Conservation (phyloP, 2,888 invertebrate genomes). For the Itoplectis maculator region DNA sequence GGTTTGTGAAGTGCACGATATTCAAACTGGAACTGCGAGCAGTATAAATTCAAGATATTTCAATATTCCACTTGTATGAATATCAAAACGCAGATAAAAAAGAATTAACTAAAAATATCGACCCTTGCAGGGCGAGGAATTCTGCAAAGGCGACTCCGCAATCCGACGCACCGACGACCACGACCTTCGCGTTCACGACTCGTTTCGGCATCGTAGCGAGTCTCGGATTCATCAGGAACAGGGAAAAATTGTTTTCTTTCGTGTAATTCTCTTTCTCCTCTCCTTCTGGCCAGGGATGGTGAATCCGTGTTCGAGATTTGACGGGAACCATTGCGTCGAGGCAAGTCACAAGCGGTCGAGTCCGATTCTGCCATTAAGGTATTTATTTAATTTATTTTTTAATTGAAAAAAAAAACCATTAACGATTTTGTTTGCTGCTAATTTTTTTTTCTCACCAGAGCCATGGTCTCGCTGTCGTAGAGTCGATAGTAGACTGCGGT, state of each 20-base stretch:
- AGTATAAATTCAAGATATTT: not conserved
- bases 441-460: constrained; percentile 66
- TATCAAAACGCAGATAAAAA: not conserved
- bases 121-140: constrained; percentile 86
- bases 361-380: constrained; percentile 83
- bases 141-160: constrained; percentile 88
- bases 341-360: constrained; percentile 81
- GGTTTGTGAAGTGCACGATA: constrained; percentile 88
- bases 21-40: constrained; percentile 83
- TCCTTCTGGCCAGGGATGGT: constrained; percentile 70
- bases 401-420: not conserved
- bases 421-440: not conserved
- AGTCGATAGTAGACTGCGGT: constrained; percentile 86
- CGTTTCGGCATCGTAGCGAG: constrained; percentile 85
- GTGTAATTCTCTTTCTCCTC: constrained; percentile 45
- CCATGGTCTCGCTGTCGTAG: constrained; percentile 76
- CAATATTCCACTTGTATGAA: not conserved
- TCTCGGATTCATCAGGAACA: constrained; percentile 87
- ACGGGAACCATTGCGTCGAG: constrained; percentile 84
- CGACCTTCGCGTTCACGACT: constrained; percentile 87
- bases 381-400: not conserved
- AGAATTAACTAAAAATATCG: constrained; percentile 62
- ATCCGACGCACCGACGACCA: constrained; percentile 89
- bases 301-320: constrained; percentile 75
- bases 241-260: constrained; percentile 84